Evolutionary conservation across 2,888 invertebrate species (phyloP).

Genomic region (Cheilosia vernalis): DNA sequence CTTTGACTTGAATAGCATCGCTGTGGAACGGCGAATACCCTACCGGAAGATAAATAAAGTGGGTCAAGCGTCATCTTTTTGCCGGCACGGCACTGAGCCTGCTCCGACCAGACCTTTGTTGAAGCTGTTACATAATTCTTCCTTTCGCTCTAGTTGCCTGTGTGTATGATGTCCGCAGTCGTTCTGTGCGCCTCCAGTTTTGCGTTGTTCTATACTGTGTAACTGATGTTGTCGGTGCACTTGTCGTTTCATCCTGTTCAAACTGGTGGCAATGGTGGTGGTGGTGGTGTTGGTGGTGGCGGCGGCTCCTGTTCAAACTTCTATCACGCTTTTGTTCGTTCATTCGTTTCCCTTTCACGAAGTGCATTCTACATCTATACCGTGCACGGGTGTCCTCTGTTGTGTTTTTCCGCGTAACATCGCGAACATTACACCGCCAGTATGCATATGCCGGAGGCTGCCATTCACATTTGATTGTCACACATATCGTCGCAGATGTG

Average conservation of each 20-base stretch:
- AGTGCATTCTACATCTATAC: constrained; percentile 9
- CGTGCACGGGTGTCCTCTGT: not conserved
- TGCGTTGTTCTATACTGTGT: constrained; percentile 3
- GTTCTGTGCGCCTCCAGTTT: constrained; percentile 2
- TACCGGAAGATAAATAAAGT: constrained; percentile 59
- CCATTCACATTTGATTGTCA: constrained; percentile 41
- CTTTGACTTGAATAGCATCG: constrained; percentile 39
- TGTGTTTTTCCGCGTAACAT: constrained; percentile 7
- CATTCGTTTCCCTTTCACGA: constrained; percentile 36
- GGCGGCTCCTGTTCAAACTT: constrained; percentile 36
- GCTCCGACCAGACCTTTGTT: constrained; percentile 20
- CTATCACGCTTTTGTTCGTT: constrained; percentile 14
- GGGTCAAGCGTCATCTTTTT: constrained; percentile 65
- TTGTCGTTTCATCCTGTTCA: constrained; percentile 64
- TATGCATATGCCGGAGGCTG: constrained; percentile 6
- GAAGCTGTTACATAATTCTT: constrained; percentile 24
- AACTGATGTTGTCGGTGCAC: constrained; percentile 59
- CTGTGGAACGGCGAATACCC: not conserved
- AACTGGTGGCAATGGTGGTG: constrained; percentile 14
- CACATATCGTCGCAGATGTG: constrained; percentile 10
- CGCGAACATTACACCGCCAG: not conserved
- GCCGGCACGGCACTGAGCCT: constrained; percentile 34
- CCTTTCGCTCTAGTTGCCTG: constrained; percentile 7
- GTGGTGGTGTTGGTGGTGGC: constrained; percentile 8
- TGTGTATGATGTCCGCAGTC: not conserved